A percentile compares a stretch with the other conserved stretches of the same genome.
Conservation (phyloP, 1,140 invertebrate genomes). For the Megalopta genalis region DNA sequence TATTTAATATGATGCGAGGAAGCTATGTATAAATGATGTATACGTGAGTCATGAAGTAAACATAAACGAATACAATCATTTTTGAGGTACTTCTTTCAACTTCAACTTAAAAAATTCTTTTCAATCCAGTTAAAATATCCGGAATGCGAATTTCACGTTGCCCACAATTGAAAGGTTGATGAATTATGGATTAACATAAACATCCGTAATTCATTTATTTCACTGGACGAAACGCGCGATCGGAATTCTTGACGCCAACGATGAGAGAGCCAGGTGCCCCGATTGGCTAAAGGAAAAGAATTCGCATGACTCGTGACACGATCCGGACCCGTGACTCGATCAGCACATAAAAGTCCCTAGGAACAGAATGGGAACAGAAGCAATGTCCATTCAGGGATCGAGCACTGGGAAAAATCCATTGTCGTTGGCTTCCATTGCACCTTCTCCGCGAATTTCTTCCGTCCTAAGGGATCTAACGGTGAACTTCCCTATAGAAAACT, state of each 20-base stretch:
- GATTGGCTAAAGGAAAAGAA: constrained; percentile 3
- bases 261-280: neutral
- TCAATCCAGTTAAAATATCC: too few relatives aligned
- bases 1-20: too few relatives aligned
- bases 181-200: neutral
- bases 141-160: too few relatives aligned
- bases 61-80: too few relatives aligned
- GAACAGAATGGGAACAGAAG: constrained; percentile 1
- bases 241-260: neutral
- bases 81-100: too few relatives aligned
- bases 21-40: too few relatives aligned
- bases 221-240: neutral
- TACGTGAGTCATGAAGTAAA: too few relatives aligned
- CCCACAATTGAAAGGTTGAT: too few relatives aligned
- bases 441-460: constrained; percentile 53
- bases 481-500: constrained; percentile 72
- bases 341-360: neutral
- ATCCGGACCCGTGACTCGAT: neutral
- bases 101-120: too few relatives aligned
- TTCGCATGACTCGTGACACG: neutral
- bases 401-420: constrained; percentile 48
- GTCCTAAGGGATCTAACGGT: constrained; percentile 34
- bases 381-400: constrained; percentile 47
- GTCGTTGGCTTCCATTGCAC: constrained; percentile 41
- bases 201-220: neutral